phyloP scores from a whole-genome alignment of 2,113 vertebrate species.

The Trogon melanurus region DNA sequence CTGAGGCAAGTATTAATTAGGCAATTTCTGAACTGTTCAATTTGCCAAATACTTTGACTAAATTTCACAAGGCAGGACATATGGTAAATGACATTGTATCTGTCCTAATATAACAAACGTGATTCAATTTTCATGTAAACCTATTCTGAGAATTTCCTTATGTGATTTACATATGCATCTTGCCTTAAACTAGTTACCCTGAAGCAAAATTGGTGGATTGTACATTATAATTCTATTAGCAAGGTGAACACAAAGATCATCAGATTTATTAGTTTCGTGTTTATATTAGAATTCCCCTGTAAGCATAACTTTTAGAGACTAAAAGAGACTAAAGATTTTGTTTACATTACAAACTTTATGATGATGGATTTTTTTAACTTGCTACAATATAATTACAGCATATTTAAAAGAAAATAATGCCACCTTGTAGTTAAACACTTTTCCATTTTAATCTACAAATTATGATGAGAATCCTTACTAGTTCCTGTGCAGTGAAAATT shows the following conservation, averaged over 20 bases:
- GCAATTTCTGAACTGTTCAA: neutral
- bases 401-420: neutral
- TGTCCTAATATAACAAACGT: neutral
- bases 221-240: neutral
- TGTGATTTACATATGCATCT: slow-evolving; percentile 34
- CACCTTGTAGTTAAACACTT: neutral
- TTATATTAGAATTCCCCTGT: neutral
- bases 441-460: neutral
- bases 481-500: neutral
- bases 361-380: neutral
- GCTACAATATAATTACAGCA: neutral
- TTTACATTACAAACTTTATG: neutral
- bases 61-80: slow-evolving; percentile 27
- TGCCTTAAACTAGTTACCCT: neutral
- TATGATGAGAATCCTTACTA: neutral
- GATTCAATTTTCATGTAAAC: slow-evolving; percentile 26
- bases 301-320: neutral
- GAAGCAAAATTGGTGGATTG: neutral
- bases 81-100: slow-evolving; percentile 19
- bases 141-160: slow-evolving; percentile 25
- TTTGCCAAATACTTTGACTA: slow-evolving; percentile 11
- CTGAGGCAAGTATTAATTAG: neutral
- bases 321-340: neutral
- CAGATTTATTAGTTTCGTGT: neutral
- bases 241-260: neutral